Conservation (phyloP, 2,113 vertebrate genomes). For the Athene cunicularia region DNA sequence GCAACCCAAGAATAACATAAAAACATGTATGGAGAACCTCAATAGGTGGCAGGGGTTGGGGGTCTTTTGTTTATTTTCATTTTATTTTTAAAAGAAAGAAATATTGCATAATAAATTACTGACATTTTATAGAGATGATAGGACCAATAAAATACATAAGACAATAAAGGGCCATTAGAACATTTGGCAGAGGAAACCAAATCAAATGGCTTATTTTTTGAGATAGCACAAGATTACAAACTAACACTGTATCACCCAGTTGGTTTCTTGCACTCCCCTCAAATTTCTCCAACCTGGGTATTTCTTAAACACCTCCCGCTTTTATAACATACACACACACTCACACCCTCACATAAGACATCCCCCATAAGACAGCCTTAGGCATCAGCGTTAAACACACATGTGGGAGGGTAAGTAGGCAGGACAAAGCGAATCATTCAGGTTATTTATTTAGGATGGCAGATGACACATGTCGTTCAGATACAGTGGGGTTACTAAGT, state of each 20-base stretch:
- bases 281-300: neutral
- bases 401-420: neutral
- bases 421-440: accelerated
- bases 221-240: neutral
- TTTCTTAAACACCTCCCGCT: neutral
- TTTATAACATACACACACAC: neutral
- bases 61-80: neutral
- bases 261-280: neutral
- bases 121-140: neutral
- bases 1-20: neutral
- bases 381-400: neutral
- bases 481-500: neutral
- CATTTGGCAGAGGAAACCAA: neutral
- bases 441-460: neutral
- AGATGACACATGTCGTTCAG: neutral
- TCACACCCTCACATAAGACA: neutral
- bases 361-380: neutral
- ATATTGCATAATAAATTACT: neutral
- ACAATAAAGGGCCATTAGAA: neutral
- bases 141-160: neutral
- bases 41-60: accelerated
- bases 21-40: neutral
- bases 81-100: neutral
- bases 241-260: neutral
- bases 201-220: neutral